Percentiles rank a stretch among this genome's conserved stretches.
phyloP scores from a whole-genome alignment of 2,888 invertebrate genomes.

The Rhabditoides inermis region DNA sequence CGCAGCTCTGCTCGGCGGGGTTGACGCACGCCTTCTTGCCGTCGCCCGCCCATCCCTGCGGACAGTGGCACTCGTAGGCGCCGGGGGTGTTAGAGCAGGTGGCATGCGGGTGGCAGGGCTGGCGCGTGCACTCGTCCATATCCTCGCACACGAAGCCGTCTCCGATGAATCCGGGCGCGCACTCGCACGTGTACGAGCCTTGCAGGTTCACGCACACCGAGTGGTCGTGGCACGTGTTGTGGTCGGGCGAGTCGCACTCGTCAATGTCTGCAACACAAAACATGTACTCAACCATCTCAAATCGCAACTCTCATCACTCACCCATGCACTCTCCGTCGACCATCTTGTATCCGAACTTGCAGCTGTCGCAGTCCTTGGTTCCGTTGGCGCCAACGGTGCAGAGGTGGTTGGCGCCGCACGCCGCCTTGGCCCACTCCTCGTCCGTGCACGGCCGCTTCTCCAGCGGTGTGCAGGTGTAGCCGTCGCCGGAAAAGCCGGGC shows the following conservation, averaged over 20 bases:
- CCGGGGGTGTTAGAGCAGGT: slow-evolving; percentile 40
- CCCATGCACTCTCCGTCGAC: slow-evolving; percentile 27
- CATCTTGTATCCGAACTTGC: slow-evolving; percentile 33
- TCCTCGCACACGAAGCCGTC: slow-evolving; percentile 30
- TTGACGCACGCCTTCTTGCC: slow-evolving; percentile 32
- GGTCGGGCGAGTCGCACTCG: slow-evolving; percentile 15
- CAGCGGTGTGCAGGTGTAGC: slow-evolving; percentile 34
- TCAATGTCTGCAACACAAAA: slow-evolving; percentile 17
- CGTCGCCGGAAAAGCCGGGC: slow-evolving; percentile 41
- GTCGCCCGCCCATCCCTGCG: slow-evolving; percentile 35
- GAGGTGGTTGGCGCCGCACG: slow-evolving; percentile 33
- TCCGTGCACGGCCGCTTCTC: slow-evolving; percentile 33
- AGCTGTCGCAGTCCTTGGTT: slow-evolving; percentile 32
- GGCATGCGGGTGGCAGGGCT: slow-evolving; percentile 45
- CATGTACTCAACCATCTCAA: not conserved
- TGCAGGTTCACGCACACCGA: slow-evolving; percentile 17
- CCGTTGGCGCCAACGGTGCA: slow-evolving; percentile 36
- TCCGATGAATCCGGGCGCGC: slow-evolving; percentile 19
- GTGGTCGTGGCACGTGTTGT: slow-evolving; percentile 14
- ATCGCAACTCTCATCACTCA: too few species aligned
- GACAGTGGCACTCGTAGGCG: slow-evolving; percentile 39
- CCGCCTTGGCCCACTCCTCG: slow-evolving; percentile 24
- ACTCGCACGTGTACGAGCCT: slow-evolving; percentile 22
- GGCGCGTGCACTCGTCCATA: slow-evolving; percentile 40
- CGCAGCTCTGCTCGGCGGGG: slow-evolving; percentile 32